Percentiles rank a stretch among this genome's conserved stretches.
Conservation (phyloP, 2,797 vertebrate genomes). For the Darevskia nairensis region DNA sequence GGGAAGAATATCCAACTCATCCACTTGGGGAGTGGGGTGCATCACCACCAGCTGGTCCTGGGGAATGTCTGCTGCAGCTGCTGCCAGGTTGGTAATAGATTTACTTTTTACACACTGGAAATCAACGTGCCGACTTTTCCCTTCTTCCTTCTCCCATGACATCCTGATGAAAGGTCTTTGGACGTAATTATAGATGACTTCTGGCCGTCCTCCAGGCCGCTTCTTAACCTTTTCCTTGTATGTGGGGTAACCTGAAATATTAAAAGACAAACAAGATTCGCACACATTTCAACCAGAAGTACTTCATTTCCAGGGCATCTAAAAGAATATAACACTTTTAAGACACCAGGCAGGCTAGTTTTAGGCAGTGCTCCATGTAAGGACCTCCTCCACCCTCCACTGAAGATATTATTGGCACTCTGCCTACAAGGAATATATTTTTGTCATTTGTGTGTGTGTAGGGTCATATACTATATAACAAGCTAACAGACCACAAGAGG, state of each 20-base stretch:
- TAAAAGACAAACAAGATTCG: background rate
- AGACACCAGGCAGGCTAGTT: accelerated
- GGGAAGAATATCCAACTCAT: constrained; percentile 95
- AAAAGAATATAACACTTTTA: background rate
- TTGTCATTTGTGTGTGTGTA: too few relatives aligned
- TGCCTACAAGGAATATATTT: background rate
- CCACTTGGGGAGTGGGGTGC: constrained; percentile 94
- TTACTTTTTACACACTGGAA: constrained; percentile 98
- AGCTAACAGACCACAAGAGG: background rate
- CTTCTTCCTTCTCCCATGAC: constrained; percentile 99
- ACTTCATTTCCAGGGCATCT: background rate
- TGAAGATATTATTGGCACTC: background rate
- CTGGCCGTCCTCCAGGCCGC: constrained; percentile 91
- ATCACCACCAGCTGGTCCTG: constrained; percentile 95
- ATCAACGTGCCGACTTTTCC: constrained; percentile 96
- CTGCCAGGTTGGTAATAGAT: constrained; percentile 95
- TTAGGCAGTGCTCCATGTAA: background rate
- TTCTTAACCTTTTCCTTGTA: constrained; percentile 99
- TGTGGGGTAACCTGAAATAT: constrained; percentile 90
- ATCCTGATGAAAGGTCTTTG: constrained; percentile 97
- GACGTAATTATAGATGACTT: constrained; percentile 98
- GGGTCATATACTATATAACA: background rate
- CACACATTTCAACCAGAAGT: accelerated
- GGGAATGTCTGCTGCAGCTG: constrained; percentile 93
- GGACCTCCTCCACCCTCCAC: background rate